Evolutionary conservation across 2,797 vertebrate species (phyloP), one percentile per base, ranked within the genome.

Genomic region (Sphaeramia orbicularis): DNA sequence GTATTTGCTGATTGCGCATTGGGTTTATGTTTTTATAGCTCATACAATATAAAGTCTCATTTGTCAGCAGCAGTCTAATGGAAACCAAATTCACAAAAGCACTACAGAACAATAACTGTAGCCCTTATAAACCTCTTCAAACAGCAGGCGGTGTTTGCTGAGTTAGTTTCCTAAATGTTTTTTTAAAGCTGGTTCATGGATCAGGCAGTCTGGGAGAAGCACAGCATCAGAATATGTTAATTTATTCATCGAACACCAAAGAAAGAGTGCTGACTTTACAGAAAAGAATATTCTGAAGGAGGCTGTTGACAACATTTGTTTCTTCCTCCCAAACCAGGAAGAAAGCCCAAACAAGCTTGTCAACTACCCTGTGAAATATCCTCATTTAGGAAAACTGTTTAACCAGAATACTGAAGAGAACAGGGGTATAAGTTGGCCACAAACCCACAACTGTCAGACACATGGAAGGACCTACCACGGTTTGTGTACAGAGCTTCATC

Each of bases 401-500:
- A 72, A 51, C 56, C 57, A 80, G 56, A 85, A 45, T 49, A 72
- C 57, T 75, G 59, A 47, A 50, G 53, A 57, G 55, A 62, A 61
- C 69, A 66, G 30, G 32, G 19, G 37, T 41, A 27, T 54, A 59
- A 67, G 36, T 71, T 67, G 56, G 61, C 84, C 65, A 10, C 76
- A 80, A 70, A 85, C 47, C 78, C 81, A 72, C 71, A 90, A 74
- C 70, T 75, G 65, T 74, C 58, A 52, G 36, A 50, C 24, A 51
- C 53, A 56, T 45, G 58, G 32, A 18, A 44, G 65, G 83, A 83
- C 86, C 86, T 69, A 81, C 86, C 53, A 0, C 54, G 27, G 52
- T 74, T 21, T 89, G 83, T 89, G 73, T 83, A 85, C 55, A 86
- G 71, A 81, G 52, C 54, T 71, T 74, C 66, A 78, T 45, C 54